Evolutionary conservation across 2,797 vertebrate species (phyloP).

Genomic region (Perdix hodgsoniae): DNA sequence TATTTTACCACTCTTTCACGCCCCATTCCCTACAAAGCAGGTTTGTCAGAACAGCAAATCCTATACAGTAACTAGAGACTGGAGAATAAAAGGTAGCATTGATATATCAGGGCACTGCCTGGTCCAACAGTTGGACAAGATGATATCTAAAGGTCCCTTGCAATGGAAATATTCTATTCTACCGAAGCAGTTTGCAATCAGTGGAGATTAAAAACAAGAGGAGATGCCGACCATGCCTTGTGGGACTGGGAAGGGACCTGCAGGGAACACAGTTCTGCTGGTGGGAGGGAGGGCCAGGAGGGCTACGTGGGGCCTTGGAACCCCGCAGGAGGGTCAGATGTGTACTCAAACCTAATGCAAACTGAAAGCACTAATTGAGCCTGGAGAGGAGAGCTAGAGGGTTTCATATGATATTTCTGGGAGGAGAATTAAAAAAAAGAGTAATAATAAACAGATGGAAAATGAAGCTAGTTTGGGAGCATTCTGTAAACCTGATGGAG

Average conservation of each 20-base stretch:
- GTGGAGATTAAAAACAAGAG: not conserved
- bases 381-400: slow-evolving; percentile 49
- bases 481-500: not conserved
- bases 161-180: not conserved
- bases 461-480: not conserved
- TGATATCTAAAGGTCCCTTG: not conserved
- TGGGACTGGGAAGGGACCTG: not conserved
- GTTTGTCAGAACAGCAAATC: not conserved
- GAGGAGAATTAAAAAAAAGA: not conserved
- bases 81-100: not conserved
- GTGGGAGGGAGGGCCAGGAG: slow-evolving; percentile 27
- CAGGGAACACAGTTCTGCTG: slow-evolving; percentile 1
- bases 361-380: slow-evolving; percentile 63
- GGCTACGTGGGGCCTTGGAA: not conserved
- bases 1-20: accelerated
- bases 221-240: accelerated
- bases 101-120: accelerated
- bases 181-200: not conserved
- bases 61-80: not conserved
- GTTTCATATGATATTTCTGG: slow-evolving; percentile 41
- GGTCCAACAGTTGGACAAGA: not conserved
- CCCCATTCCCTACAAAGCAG: not conserved
- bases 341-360: slow-evolving; percentile 43
- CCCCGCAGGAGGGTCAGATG: not conserved
- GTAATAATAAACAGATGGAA: not conserved